Evolutionary conservation across 2,113 vertebrate genomes (phyloP).

Genomic region (Gyps fulvus): DNA sequence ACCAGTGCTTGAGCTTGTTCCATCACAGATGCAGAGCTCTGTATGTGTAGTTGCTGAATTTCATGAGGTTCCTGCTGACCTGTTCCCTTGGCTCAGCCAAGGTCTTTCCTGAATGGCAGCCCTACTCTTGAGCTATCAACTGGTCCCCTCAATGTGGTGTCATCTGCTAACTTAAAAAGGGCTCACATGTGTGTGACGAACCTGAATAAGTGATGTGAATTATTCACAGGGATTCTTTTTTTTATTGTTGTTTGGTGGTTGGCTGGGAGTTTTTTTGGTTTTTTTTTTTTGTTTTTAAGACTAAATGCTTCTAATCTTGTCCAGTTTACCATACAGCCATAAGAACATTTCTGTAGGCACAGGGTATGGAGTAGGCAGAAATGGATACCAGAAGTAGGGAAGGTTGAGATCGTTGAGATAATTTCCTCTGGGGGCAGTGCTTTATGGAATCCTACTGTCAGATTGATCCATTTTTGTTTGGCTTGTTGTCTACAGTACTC

Average conservation of each 20-base stretch:
- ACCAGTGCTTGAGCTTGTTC: background rate
- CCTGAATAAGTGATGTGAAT: background rate
- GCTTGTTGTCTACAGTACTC: background rate
- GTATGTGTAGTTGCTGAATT: background rate
- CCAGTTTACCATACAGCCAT: background rate
- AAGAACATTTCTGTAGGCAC: background rate
- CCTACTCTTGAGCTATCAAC: background rate
- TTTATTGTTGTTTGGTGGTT: background rate
- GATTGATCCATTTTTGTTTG: background rate
- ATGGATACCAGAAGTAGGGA: background rate
- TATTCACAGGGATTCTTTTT: background rate
- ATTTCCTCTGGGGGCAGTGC: background rate
- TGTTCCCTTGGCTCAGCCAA: background rate
- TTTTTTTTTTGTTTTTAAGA: background rate
- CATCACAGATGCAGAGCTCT: background rate
- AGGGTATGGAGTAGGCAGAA: background rate
- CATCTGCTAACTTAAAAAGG: background rate
- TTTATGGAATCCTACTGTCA: background rate
- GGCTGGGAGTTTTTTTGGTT: too few relatives aligned
- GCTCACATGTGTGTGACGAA: background rate
- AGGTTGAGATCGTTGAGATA: background rate
- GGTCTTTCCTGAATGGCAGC: background rate
- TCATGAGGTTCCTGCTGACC: background rate
- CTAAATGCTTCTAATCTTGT: background rate
- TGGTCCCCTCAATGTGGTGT: background rate